Percentiles rank a stretch among this genome's conserved stretches.
Conservation (phyloP, 1,140 invertebrate genomes). For the Leucophenga varia region DNA sequence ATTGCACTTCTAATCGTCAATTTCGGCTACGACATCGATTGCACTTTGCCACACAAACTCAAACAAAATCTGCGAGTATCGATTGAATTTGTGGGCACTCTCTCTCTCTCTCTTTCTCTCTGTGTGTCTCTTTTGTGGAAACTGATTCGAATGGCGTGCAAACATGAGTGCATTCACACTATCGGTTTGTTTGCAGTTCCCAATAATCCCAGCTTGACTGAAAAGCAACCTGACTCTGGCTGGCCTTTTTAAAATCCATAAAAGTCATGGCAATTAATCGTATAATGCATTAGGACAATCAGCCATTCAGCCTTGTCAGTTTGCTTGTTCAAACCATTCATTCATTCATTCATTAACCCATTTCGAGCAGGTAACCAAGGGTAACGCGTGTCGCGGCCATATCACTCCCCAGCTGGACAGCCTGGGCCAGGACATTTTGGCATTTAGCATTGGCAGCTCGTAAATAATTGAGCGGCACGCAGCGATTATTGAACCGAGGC, state of each 20-base stretch:
- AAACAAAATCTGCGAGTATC: slow-evolving; percentile 26
- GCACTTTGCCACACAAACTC: slow-evolving; percentile 16
- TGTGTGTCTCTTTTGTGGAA: no score
- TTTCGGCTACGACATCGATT: slow-evolving; percentile 22
- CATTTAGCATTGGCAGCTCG: slow-evolving; percentile 10
- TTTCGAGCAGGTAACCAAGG: no score
- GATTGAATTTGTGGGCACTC: slow-evolving; percentile 15
- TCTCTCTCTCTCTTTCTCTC: no score
- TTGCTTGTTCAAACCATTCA: no score
- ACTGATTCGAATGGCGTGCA: background rate
- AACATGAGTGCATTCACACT: slow-evolving; percentile 7
- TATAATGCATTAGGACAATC: no score
- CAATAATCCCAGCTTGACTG: background rate
- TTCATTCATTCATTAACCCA: background rate
- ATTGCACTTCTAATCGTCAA: slow-evolving; percentile 20
- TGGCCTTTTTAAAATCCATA: no score
- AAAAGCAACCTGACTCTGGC: slow-evolving; percentile 8
- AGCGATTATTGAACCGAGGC: slow-evolving; percentile 18
- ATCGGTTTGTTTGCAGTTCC: slow-evolving; percentile 6
- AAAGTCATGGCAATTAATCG: no score
- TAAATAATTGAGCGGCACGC: slow-evolving; percentile 20
- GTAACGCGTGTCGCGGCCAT: background rate
- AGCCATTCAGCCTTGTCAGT: background rate
- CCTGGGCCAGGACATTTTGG: slow-evolving; percentile 7
- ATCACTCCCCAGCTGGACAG: background rate